Evolutionary conservation across 2,113 vertebrate species (phyloP).

Genomic region (Pangasianodon gigas): DNA sequence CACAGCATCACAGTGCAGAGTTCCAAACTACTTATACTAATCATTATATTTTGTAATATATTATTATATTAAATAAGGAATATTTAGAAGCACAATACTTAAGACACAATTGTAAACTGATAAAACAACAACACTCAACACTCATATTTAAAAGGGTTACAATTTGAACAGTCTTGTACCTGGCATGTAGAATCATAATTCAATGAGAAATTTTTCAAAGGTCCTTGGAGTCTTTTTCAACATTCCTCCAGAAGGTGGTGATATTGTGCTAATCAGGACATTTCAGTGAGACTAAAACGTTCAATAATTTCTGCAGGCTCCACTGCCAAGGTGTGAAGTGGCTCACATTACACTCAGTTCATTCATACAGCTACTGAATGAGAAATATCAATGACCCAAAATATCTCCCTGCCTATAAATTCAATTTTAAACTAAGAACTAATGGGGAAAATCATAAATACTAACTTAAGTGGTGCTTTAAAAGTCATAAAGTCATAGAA

Average conservation of each 20-base stretch:
- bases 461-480: neutral
- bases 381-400: constrained; percentile 20
- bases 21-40: neutral
- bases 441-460: neutral
- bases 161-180: neutral
- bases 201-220: neutral
- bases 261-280: constrained; percentile 43
- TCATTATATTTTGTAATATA: neutral
- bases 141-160: neutral
- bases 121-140: neutral
- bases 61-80: neutral
- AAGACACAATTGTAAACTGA: neutral
- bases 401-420: constrained; percentile 6
- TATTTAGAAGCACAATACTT: neutral
- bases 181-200: neutral
- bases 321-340: constrained; percentile 46
- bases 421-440: neutral
- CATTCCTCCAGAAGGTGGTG: constrained; percentile 55
- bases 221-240: constrained; percentile 2
- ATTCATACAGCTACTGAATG: constrained; percentile 41
- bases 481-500: neutral
- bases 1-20: neutral
- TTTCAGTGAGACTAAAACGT: neutral
- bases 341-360: constrained; percentile 34
- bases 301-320: constrained; percentile 21